phyloP scores from a whole-genome alignment of 2,888 invertebrate species.

The Microdon myrmicae region DNA sequence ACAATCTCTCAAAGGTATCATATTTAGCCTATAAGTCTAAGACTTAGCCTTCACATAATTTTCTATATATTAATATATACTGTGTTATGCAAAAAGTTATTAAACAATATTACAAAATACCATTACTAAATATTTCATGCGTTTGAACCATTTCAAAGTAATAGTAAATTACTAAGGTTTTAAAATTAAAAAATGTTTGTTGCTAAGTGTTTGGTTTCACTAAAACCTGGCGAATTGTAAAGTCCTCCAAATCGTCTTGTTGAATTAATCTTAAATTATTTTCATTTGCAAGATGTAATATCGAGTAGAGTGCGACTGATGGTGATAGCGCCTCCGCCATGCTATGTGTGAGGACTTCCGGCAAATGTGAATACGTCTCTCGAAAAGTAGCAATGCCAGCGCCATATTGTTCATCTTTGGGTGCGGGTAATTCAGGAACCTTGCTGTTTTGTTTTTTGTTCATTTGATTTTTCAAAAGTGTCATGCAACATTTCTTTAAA shows the following conservation, averaged over 20 bases:
- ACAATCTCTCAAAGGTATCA: too few species aligned
- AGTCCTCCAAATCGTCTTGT: constrained; percentile 69
- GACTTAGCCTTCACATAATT: too few species aligned
- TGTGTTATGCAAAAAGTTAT: neutral
- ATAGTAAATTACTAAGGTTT: neutral
- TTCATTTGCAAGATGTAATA: constrained; percentile 88
- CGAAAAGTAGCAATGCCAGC: constrained; percentile 70
- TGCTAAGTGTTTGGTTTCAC: constrained; percentile 18
- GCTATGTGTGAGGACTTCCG: constrained; percentile 70
- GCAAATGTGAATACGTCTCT: constrained; percentile 71
- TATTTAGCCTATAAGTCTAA: too few species aligned
- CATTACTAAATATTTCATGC: neutral
- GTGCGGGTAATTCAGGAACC: constrained; percentile 55
- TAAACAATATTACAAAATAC: neutral
- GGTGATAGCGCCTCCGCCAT: constrained; percentile 81
- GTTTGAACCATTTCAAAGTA: neutral
- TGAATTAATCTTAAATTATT: constrained; percentile 72
- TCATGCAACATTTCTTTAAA: constrained; percentile 81
- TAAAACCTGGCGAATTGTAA: constrained; percentile 64
- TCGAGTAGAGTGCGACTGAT: constrained; percentile 81
- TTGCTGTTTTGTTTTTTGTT: constrained; percentile 43
- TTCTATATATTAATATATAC: too few species aligned
- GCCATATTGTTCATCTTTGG: constrained; percentile 58
- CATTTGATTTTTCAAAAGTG: constrained; percentile 67
- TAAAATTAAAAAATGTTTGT: neutral